phyloP scores from a whole-genome alignment of 2,888 invertebrate genomes.

The Anagyrus pseudococci region DNA sequence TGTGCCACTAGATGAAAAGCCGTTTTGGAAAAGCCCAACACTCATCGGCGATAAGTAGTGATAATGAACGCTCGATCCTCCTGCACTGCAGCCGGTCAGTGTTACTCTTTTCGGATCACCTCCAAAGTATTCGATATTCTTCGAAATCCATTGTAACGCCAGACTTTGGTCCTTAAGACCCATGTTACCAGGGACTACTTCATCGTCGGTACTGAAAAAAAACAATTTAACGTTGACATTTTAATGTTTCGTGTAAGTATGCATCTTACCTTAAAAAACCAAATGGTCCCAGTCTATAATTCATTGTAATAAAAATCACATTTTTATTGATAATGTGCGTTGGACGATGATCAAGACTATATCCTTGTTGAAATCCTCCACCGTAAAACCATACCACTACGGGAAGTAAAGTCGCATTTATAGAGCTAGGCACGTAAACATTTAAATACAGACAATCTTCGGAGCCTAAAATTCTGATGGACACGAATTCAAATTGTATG shows the following conservation, averaged over 20 bases:
- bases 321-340: conserved; percentile 26
- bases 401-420: conserved; percentile 16
- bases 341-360: not conserved
- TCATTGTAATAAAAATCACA: conserved; percentile 23
- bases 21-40: conserved; percentile 32
- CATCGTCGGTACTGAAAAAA: conserved; percentile 28
- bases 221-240: not conserved
- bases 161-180: conserved; percentile 34
- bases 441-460: conserved; percentile 36
- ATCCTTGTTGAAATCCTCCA: conserved; percentile 21
- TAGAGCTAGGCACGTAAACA: conserved; percentile 19
- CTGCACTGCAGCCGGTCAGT: conserved; percentile 22
- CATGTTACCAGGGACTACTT: conserved; percentile 35
- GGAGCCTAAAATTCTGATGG: conserved; percentile 18
- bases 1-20: conserved; percentile 29
- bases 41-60: conserved; percentile 31
- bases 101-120: conserved; percentile 26
- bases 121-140: conserved; percentile 28
- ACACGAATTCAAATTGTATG: conserved; percentile 16
- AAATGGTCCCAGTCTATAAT: conserved; percentile 34
- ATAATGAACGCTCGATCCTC: conserved; percentile 31
- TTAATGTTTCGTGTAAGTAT: not conserved
- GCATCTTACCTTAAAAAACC: conserved; percentile 1
- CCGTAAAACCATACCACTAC: conserved; percentile 31
- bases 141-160: conserved; percentile 28